A percentile compares a stretch with the other conserved stretches of the same genome.
These are phyloP conservation scores for Trileptium ribeirensis DNA, from an alignment of 2,888 invertebrate species.

Conservation along the genomic window DNA sequence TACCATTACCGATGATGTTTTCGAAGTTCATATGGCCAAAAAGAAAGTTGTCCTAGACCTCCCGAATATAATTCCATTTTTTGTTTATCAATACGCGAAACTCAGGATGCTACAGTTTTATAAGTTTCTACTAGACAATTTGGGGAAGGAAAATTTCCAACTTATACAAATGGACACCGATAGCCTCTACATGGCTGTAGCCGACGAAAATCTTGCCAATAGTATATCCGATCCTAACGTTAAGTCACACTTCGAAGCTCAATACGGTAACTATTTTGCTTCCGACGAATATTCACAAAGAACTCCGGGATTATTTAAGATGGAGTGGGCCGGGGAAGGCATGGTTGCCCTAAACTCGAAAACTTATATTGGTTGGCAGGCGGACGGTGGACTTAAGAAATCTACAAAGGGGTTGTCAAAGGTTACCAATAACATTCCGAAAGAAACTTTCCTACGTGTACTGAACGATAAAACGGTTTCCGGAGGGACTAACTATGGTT, in stretches of 20 bases:
- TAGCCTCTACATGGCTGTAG: neutral
- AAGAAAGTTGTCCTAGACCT: neutral
- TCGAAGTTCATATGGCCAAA: neutral
- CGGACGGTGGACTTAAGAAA: neutral
- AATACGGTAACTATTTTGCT: no score
- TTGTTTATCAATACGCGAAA: neutral
- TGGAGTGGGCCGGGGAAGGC: neutral
- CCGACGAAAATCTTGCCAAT: neutral
- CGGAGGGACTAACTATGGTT: neutral
- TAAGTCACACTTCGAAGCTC: no score
- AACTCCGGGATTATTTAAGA: neutral
- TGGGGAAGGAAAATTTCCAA: constrained; percentile 7
- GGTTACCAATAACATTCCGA: neutral
- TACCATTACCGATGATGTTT: neutral
- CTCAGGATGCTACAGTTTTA: neutral
- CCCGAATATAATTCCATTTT: neutral
- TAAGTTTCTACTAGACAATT: neutral
- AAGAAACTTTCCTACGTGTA: neutral
- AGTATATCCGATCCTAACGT: no score
- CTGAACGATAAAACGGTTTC: neutral
- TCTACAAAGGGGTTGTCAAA: constrained; percentile 4
- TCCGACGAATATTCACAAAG: neutral
- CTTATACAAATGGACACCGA: constrained; percentile 1
- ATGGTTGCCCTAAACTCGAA: neutral
- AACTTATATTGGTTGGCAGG: neutral